These are phyloP conservation scores for Hemibagrus guttatus DNA, from an alignment of 2,797 vertebrate species.

Conservation along the genomic window DNA sequence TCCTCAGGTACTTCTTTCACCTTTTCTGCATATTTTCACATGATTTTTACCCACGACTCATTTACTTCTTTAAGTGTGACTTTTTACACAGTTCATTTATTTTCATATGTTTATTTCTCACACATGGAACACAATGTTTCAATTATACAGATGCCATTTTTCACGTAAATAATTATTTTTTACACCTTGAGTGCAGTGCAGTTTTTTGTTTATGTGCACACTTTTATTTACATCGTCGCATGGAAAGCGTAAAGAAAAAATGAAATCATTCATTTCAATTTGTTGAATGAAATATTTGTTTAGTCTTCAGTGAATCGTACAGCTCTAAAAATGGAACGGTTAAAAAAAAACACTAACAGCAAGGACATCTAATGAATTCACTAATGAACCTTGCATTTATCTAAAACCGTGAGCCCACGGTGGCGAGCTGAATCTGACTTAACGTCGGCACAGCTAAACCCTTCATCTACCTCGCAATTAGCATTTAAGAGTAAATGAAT, in stretches of 20 bases:
- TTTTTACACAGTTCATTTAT: not conserved
- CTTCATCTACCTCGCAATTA: slow-evolving; percentile 72
- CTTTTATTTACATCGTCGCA: not conserved
- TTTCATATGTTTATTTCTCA: not conserved
- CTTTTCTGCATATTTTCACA: too few species aligned
- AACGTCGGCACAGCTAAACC: slow-evolving; percentile 18
- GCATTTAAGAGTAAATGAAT: slow-evolving; percentile 76
- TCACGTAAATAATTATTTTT: not conserved
- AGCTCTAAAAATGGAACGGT: not conserved
- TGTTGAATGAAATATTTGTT: not conserved
- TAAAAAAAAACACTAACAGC: not conserved
- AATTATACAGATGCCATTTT: not conserved
- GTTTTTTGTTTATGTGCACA: not conserved
- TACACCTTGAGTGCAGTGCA: not conserved
- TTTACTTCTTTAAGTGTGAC: not conserved
- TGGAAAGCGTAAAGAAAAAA: not conserved
- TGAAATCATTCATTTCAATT: not conserved
- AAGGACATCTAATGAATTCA: slow-evolving; percentile 33
- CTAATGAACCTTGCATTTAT: slow-evolving; percentile 36
- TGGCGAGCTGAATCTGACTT: slow-evolving; percentile 13
- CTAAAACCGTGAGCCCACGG: slow-evolving; percentile 8
- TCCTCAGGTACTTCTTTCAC: too few species aligned
- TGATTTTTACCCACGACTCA: too few species aligned
- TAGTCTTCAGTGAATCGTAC: too few species aligned
- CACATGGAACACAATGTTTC: not conserved